Conservation (phyloP, 2,888 invertebrate species). For the Platycheirus rosarum region DNA sequence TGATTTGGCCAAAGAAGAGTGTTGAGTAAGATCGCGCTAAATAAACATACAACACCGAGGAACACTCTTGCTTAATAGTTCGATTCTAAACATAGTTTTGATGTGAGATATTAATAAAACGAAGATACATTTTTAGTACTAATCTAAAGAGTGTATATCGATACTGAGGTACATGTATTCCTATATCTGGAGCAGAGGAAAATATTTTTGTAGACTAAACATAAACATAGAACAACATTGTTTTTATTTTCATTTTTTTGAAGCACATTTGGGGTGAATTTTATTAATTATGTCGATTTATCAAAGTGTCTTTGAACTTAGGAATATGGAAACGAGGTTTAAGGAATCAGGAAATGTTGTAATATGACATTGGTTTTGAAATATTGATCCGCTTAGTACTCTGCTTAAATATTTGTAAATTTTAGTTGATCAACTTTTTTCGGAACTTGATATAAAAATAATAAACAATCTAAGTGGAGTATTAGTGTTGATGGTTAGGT, state of each 20-base stretch:
- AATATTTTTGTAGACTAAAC: constrained; percentile 59
- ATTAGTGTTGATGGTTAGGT: too few relatives aligned
- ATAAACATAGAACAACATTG: constrained; percentile 38
- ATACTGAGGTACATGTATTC: constrained; percentile 17
- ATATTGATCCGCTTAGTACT: too few relatives aligned
- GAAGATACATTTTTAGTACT: constrained; percentile 51
- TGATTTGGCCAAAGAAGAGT: constrained; percentile 42
- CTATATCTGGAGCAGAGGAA: constrained; percentile 7
- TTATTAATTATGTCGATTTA: constrained; percentile 68
- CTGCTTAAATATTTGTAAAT: too few relatives aligned
- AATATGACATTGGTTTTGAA: neutral
- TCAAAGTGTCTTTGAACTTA: constrained; percentile 49
- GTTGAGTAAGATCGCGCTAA: constrained; percentile 43
- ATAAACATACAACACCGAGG: constrained; percentile 23
- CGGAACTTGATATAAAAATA: too few relatives aligned
- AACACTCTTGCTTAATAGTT: constrained; percentile 24
- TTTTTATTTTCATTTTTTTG: constrained; percentile 30
- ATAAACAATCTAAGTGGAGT: too few relatives aligned
- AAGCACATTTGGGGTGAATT: constrained; percentile 58
- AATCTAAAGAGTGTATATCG: constrained; percentile 50
- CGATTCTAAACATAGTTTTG: constrained; percentile 40
- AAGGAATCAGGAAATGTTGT: neutral
- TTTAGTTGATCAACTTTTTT: too few relatives aligned
- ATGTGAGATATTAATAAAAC: constrained; percentile 48
- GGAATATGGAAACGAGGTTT: neutral